Conservation (phyloP, 2,888 invertebrate genomes). For the Rhimphoctona megacephalus region DNA sequence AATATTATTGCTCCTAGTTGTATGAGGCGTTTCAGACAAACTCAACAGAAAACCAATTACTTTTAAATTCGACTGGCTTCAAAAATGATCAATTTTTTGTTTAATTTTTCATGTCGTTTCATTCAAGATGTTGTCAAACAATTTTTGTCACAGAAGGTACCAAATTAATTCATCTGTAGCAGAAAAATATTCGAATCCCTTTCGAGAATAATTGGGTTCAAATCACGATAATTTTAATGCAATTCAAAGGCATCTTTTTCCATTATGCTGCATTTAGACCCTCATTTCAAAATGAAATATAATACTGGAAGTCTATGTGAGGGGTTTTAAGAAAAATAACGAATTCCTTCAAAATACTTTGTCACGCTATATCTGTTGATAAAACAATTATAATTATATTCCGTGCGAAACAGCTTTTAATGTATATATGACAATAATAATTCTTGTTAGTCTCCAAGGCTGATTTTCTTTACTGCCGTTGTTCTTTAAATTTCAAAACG, state of each 20-base stretch:
- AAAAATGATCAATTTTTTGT: background rate
- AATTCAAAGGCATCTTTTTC: background rate
- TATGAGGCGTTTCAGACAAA: background rate
- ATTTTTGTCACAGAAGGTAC: background rate
- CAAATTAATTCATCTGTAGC: background rate
- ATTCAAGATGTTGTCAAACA: background rate
- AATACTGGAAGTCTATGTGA: no score
- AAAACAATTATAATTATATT: no score
- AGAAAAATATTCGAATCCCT: background rate
- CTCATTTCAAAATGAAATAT: no score
- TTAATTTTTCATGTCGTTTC: background rate
- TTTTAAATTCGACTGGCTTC: background rate
- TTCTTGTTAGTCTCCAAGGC: background rate
- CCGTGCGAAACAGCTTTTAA: no score
- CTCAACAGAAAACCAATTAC: background rate
- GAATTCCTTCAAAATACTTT: no score
- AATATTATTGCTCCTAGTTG: slow-evolving; percentile 20
- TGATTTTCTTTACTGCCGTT: background rate
- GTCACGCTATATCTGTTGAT: no score
- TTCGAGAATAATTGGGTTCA: no score
- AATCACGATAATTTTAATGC: background rate
- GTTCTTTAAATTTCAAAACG: background rate
- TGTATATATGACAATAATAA: no score
- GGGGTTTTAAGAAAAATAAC: no score
- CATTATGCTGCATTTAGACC: background rate